Base-by-base conservation (phyloP, 2,797 vertebrate genomes). In the Lithobates pipiens region DNA sequence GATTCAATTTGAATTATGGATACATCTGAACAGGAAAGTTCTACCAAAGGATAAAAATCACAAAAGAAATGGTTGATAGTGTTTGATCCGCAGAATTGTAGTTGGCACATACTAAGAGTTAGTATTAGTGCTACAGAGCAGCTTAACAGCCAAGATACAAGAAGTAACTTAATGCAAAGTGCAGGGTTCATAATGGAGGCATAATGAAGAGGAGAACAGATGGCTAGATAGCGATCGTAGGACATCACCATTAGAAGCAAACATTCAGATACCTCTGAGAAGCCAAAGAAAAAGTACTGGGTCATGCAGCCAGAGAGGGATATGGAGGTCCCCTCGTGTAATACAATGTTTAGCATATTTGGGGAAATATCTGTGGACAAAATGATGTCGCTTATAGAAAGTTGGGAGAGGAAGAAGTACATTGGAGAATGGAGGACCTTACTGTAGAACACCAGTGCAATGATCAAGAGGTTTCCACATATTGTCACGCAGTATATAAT, bases 11-110 rank as follows among this genome's bases (percentile, higher is more conserved):
- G 6, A 21, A 54, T 7, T 8, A 46, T 9, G 36, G 21, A 73
- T 8, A n/a, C 73, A 21, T 82, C 79, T 82, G 29, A 46, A 13
- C 79, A 82, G 10, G 79, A 54, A 54, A 54, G 50, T 54, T 54
- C 50, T 2, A 54, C 5, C 15, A 54, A 2, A 54, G 50, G 50
- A 16, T 54, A 54, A 18, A 18, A 54, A 54, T 54, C 50, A 54
- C 50, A 54, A 16, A 16, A 54, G 15, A 54, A 54, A 54, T 54
- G 50, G 50, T 54, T 3, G 3, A 54, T 18, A 2, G 15, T 54
- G 15, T 54, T 54, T 54, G 16, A 3, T 5, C 50, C 15, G 3
- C 50, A 54, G 50, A 54, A 54, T 0, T 54, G 15, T 15, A 54
- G 16, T 11, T 54, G 50, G 11, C 18, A 13, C 15, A 54, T 54